Conservation (phyloP, 2,888 invertebrate species). For the Epinotia nisella region DNA sequence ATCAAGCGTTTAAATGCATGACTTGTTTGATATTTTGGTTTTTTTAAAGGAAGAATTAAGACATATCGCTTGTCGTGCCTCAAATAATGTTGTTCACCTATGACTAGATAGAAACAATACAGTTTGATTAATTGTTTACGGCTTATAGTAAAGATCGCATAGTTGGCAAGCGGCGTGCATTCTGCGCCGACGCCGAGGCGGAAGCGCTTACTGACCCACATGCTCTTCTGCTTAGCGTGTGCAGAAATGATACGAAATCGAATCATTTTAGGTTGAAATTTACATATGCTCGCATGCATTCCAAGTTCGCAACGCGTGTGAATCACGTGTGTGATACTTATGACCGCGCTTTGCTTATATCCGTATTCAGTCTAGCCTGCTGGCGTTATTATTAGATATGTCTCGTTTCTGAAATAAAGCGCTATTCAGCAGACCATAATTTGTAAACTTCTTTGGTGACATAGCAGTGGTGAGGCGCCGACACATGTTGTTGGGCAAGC, state of each 20-base stretch:
- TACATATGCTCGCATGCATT: constrained; percentile 40
- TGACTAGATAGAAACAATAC: constrained; percentile 3
- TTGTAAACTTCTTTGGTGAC: too few species aligned
- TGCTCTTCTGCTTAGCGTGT: constrained; percentile 51
- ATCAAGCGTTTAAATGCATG: too few species aligned
- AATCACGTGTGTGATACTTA: constrained; percentile 26
- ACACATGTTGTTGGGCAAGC: too few species aligned
- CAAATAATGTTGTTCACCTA: background rate
- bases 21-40: too few species aligned
- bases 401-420: background rate
- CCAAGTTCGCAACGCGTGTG: constrained; percentile 38
- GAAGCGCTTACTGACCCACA: constrained; percentile 72
- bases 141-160: constrained; percentile 47
- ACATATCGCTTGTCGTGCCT: too few species aligned
- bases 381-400: background rate
- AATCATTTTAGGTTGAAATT: constrained; percentile 44
- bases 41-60: too few species aligned
- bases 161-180: constrained; percentile 65
- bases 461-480: too few species aligned
- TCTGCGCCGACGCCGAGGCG: constrained; percentile 60
- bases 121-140: constrained; percentile 29
- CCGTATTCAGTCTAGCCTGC: constrained; percentile 28
- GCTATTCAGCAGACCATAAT: too few species aligned
- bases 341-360: constrained; percentile 30
- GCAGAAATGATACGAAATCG: constrained; percentile 52